Conservation (phyloP, 2,888 invertebrate genomes). For the Bombylius discolor region DNA sequence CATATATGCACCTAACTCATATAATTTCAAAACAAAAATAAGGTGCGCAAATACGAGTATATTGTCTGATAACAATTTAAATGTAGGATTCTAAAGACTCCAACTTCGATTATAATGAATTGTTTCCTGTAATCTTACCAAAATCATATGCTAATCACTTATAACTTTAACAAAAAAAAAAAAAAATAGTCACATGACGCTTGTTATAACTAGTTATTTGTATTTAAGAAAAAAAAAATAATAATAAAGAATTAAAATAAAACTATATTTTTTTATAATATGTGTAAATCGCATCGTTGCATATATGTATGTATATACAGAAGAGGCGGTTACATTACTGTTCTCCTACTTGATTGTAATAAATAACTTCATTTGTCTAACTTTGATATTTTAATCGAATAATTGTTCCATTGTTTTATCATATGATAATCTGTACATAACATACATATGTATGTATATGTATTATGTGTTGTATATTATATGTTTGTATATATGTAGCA, state of each 20-base stretch:
- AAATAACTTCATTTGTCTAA: constrained; percentile 5
- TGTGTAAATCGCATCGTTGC: constrained; percentile 5
- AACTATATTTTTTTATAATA: no score
- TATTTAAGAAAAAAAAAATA: no score
- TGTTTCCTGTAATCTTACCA: constrained; percentile 18
- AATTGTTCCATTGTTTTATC: background rate
- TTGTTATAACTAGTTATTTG: no score
- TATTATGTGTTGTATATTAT: no score
- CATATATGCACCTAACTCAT: no score
- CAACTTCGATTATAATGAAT: constrained; percentile 1
- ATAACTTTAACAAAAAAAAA: no score
- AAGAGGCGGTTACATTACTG: background rate
- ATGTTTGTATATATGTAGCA: background rate
- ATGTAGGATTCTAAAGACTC: background rate
- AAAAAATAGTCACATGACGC: no score
- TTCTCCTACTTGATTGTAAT: background rate
- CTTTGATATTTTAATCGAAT: constrained; percentile 4
- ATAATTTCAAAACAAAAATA: no score
- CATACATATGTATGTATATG: background rate
- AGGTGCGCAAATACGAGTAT: no score
- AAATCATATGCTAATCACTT: constrained; percentile 16
- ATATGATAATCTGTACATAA: background rate
- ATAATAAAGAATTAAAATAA: no score
- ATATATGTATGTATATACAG: constrained; percentile 8
- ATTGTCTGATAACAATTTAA: no score